A percentile compares a stretch with the other conserved stretches of the same genome.
phyloP scores from a whole-genome alignment of 2,113 vertebrate genomes.

The Chamaetylas fuelleborni region DNA sequence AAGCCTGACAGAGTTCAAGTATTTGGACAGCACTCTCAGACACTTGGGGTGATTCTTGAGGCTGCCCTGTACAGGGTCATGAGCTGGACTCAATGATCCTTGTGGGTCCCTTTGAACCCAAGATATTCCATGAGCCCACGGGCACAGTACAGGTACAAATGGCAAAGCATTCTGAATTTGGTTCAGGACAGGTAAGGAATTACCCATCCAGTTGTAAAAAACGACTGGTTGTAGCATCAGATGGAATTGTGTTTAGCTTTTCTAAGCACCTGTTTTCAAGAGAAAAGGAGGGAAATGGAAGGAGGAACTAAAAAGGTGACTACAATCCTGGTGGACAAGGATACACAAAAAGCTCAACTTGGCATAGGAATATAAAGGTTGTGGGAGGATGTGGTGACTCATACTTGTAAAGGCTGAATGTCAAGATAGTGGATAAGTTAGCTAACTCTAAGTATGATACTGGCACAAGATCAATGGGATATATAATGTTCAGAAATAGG shows the following conservation, averaged over 20 bases:
- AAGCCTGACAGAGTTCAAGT: background rate
- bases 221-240: background rate
- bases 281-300: background rate
- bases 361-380: background rate
- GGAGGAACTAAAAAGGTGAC: background rate
- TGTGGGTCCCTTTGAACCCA: background rate
- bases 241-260: background rate
- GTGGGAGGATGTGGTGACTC: background rate
- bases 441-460: background rate
- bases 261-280: background rate
- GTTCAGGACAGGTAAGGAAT: background rate
- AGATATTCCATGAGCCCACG: background rate
- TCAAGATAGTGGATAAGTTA: background rate
- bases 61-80: background rate
- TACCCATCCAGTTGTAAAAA: background rate
- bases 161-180: background rate
- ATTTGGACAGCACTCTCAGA: background rate
- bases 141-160: background rate
- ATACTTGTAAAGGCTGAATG: background rate
- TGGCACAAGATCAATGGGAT: background rate
- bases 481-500: background rate
- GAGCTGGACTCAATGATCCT: accelerated
- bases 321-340: accelerated
- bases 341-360: background rate
- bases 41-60: background rate